phyloP scores from a whole-genome alignment of 2,888 invertebrate genomes.

The Petrolisthes cinctipes region DNA sequence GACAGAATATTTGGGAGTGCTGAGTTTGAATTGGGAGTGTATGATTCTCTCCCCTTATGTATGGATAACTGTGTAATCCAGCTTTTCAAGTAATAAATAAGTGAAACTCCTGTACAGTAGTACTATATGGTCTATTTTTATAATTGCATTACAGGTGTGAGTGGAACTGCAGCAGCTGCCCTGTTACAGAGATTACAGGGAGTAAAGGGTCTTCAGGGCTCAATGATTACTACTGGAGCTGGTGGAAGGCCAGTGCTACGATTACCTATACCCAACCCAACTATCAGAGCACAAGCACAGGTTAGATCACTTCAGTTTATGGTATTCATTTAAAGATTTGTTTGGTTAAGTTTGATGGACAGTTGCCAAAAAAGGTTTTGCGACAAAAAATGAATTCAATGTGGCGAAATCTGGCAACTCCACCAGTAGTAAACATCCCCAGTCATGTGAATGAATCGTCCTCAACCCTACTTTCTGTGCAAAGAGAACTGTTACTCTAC shows the following conservation, averaged over 20 bases:
- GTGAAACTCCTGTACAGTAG: not conserved
- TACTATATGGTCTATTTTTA: not conserved
- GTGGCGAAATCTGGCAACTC: too few relatives aligned
- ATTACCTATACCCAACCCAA: slow-evolving; percentile 53
- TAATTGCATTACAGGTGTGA: slow-evolving; percentile 42
- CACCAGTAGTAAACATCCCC: too few relatives aligned
- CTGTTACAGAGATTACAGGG: slow-evolving; percentile 59
- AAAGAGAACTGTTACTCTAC: too few relatives aligned
- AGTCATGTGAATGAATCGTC: too few relatives aligned
- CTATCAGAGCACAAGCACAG: slow-evolving; percentile 52
- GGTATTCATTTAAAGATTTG: too few relatives aligned
- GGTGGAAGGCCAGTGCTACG: slow-evolving; percentile 63
- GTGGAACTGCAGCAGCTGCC: slow-evolving; percentile 58
- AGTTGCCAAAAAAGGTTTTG: too few relatives aligned
- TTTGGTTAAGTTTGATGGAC: too few relatives aligned
- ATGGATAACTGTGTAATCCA: not conserved
- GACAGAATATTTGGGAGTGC: too few relatives aligned
- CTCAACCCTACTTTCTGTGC: too few relatives aligned
- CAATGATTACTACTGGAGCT: slow-evolving; percentile 62
- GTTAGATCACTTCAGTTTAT: slow-evolving; percentile 4
- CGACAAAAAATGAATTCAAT: too few relatives aligned
- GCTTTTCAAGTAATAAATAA: not conserved
- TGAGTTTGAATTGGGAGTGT: too few relatives aligned
- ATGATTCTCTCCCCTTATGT: not conserved
- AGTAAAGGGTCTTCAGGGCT: slow-evolving; percentile 61